These are phyloP conservation scores for Myotis vivesi DNA, from an alignment of 2,797 vertebrate genomes.

Conservation along the genomic window DNA sequence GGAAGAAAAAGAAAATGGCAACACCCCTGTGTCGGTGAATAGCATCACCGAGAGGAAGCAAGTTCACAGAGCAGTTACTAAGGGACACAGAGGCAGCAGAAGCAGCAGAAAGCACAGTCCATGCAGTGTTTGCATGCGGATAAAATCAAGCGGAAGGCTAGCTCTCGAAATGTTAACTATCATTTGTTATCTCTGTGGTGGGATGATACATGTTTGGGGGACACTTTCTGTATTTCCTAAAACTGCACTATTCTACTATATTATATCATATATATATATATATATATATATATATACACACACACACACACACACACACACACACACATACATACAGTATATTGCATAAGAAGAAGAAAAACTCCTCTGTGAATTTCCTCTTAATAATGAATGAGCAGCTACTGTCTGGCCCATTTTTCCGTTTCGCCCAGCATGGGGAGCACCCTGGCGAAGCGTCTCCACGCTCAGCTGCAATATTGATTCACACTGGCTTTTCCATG, in stretches of 20 bases:
- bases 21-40: not conserved
- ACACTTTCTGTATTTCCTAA: not conserved
- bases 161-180: not conserved
- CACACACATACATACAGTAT: too few species aligned
- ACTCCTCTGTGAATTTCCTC: not conserved
- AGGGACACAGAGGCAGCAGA: too few species aligned
- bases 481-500: constrained; percentile 41
- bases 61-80: not conserved
- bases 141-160: not conserved
- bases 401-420: not conserved
- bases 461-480: not conserved
- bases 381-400: not conserved
- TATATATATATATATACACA: too few species aligned
- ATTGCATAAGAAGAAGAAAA: not conserved
- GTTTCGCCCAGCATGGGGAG: not conserved
- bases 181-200: not conserved
- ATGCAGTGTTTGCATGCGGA: rapidly evolving
- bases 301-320: rapidly evolving
- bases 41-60: not conserved
- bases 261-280: too few species aligned
- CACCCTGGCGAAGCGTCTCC: not conserved
- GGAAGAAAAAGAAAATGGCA: not conserved
- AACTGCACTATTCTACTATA: not conserved
- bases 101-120: not conserved
- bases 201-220: not conserved